Evolutionary conservation across 2,113 vertebrate genomes (phyloP).

Genomic region (Ptilonorhynchus violaceus): DNA sequence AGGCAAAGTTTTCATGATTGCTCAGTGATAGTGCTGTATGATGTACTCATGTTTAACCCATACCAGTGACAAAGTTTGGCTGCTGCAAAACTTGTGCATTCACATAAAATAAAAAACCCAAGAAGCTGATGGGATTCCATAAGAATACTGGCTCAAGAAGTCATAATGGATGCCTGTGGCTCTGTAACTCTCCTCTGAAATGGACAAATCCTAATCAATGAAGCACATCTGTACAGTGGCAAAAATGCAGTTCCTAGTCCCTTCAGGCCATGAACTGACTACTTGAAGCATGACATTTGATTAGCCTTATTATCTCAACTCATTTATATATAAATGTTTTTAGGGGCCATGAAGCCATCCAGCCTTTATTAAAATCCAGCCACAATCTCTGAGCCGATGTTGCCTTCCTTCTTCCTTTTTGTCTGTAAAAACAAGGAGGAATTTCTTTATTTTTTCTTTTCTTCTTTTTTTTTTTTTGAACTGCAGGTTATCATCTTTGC

Average conservation of each 20-base stretch:
- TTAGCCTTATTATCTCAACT: conserved; percentile 41
- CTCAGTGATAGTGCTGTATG: neutral
- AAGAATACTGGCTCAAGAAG: neutral
- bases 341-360: neutral
- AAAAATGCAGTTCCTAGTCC: neutral
- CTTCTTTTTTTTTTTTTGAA: neutral
- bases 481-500: neutral
- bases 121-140: neutral
- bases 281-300: conserved; percentile 53
- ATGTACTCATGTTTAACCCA: neutral
- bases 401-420: neutral
- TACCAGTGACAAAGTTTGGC: neutral
- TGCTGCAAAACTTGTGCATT: neutral
- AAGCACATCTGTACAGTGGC: neutral
- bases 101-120: neutral
- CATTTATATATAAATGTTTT: conserved; percentile 11
- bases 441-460: neutral
- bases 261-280: neutral
- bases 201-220: conserved; percentile 32
- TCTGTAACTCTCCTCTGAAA: neutral
- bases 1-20: neutral
- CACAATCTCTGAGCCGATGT: neutral
- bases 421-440: neutral
- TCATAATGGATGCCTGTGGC: neutral
- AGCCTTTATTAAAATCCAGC: neutral